These are phyloP conservation scores for Oxyteleia sp. DNA, from an alignment of 2,888 invertebrate genomes.

Conservation along the genomic window DNA sequence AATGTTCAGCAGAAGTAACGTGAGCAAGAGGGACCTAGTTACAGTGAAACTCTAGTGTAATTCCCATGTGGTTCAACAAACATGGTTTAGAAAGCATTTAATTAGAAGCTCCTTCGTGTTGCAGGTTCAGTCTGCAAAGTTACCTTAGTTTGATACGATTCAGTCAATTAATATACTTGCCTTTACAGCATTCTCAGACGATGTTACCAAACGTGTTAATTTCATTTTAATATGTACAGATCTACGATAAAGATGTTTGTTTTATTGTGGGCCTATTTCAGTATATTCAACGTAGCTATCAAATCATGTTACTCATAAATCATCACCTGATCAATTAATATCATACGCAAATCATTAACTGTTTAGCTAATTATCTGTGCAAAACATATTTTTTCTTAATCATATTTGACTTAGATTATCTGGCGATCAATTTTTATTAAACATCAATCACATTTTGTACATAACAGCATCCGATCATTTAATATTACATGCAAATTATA, in stretches of 20 bases:
- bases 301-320: too few relatives aligned
- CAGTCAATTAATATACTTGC: constrained; percentile 48
- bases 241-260: not conserved
- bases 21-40: constrained; percentile 53
- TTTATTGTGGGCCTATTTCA: not conserved
- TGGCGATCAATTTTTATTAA: too few relatives aligned
- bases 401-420: too few relatives aligned
- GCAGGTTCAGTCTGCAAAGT: constrained; percentile 41
- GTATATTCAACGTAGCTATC: not conserved
- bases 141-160: constrained; percentile 52
- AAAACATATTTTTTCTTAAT: too few relatives aligned
- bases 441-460: too few relatives aligned
- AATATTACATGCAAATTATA: too few relatives aligned
- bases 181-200: constrained; percentile 27
- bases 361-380: too few relatives aligned
- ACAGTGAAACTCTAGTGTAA: constrained; percentile 59
- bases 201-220: constrained; percentile 21
- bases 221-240: constrained; percentile 22
- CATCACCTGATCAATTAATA: too few relatives aligned
- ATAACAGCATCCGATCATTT: too few relatives aligned
- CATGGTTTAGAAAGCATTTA: constrained; percentile 59
- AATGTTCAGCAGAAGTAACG: constrained; percentile 55
- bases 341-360: too few relatives aligned
- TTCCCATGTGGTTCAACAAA: constrained; percentile 57
- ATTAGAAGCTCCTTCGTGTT: constrained; percentile 50